phyloP scores from a whole-genome alignment of 2,888 invertebrate species.

The Lochmaea capreae region DNA sequence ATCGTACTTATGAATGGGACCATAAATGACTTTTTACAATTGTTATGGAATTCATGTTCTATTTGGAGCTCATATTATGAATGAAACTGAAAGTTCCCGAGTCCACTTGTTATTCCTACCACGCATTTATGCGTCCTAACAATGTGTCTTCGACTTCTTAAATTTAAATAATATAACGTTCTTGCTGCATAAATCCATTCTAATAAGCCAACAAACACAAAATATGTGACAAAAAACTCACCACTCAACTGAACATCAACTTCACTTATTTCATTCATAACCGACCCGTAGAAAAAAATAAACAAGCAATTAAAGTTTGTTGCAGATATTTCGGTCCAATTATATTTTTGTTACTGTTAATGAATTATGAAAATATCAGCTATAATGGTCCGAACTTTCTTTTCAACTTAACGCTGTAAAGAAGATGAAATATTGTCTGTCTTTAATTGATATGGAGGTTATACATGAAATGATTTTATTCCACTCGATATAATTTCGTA shows the following conservation, averaged over 20 bases:
- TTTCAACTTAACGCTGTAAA: constrained; percentile 36
- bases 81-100: constrained; percentile 41
- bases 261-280: constrained; percentile 51
- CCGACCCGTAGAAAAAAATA: constrained; percentile 47
- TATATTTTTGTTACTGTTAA: constrained; percentile 50
- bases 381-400: constrained; percentile 50
- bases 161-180: constrained; percentile 50
- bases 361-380: constrained; percentile 53
- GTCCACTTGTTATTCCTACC: constrained; percentile 43
- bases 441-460: constrained; percentile 44
- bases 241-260: constrained; percentile 34
- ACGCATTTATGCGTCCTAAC: constrained; percentile 49
- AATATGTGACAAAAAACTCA: constrained; percentile 44
- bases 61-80: constrained; percentile 43
- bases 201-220: constrained; percentile 48
- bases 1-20: constrained; percentile 35
- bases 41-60: constrained; percentile 36
- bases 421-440: constrained; percentile 42
- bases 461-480: constrained; percentile 28
- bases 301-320: constrained; percentile 53
- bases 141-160: constrained; percentile 52
- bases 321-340: constrained; percentile 53
- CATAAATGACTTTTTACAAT: constrained; percentile 26
- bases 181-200: constrained; percentile 53
- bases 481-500: not conserved